A percentile compares a stretch with the other conserved stretches of the same genome.
Evolutionary conservation across 1,140 invertebrate genomes (phyloP).

Genomic region (Ceratina calcarata): DNA sequence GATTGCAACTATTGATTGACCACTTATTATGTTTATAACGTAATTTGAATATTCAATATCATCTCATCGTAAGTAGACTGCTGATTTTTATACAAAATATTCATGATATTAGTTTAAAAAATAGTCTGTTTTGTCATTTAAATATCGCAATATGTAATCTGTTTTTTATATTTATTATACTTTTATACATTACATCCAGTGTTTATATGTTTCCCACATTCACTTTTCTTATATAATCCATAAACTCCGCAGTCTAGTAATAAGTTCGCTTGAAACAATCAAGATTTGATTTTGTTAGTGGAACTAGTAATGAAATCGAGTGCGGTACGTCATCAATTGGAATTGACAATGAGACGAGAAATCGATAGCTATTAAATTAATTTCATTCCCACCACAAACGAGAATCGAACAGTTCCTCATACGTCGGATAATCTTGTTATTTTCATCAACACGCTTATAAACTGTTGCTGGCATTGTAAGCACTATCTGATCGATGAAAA

Average conservation of each 20-base stretch:
- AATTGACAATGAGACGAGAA: not conserved
- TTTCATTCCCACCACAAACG: not conserved
- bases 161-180: not conserved
- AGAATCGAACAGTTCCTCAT: not conserved
- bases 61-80: too few species aligned
- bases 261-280: not conserved
- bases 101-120: not conserved
- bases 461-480: too few species aligned
- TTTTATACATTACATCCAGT: not conserved
- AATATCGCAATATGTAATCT: not conserved
- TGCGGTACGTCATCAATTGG: too few species aligned
- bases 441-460: not conserved
- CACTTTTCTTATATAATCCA: not conserved
- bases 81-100: not conserved
- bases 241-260: too few species aligned
- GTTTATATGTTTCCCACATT: not conserved
- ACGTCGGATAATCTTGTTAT: not conserved
- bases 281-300: not conserved
- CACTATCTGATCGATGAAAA: too few species aligned
- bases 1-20: too few species aligned
- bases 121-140: not conserved
- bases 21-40: too few species aligned
- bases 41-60: too few species aligned
- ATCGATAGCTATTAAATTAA: slow-evolving; percentile 15
- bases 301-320: not conserved